These are phyloP conservation scores for Myotis lucifugus DNA, from an alignment of 2,113 vertebrate genomes.

Conservation along the genomic window DNA sequence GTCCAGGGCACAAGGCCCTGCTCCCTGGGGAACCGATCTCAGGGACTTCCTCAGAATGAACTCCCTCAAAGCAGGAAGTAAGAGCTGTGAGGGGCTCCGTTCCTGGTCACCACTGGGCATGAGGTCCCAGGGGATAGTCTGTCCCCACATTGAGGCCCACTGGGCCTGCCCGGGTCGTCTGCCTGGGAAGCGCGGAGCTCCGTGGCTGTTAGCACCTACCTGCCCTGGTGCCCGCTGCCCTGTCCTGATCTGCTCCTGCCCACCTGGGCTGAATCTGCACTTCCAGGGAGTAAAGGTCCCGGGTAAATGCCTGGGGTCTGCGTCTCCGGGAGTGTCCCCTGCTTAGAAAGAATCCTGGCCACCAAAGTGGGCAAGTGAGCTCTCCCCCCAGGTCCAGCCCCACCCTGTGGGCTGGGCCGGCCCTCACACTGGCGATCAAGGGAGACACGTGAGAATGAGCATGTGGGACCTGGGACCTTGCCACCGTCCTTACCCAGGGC, in stretches of 20 bases:
- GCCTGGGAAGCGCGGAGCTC: background rate
- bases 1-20: accelerated
- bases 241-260: background rate
- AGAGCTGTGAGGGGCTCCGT: background rate
- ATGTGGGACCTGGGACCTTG: background rate
- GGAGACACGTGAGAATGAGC: background rate
- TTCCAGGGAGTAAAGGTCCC: background rate
- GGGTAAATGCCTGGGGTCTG: accelerated
- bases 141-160: background rate
- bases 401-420: accelerated
- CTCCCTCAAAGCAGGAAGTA: background rate
- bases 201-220: background rate
- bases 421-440: accelerated
- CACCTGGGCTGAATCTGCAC: background rate
- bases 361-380: background rate
- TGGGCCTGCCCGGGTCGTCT: background rate
- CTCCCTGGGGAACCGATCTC: background rate
- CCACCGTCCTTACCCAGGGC: too few species aligned
- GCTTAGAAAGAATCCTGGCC: background rate
- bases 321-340: accelerated
- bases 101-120: background rate
- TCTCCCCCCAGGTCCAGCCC: background rate
- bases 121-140: background rate
- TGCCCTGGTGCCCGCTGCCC: background rate
- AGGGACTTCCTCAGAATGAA: background rate